Percentiles rank a stretch among this genome's conserved stretches.
These are phyloP conservation scores for Akabosia matsudoensis DNA, from an alignment of 1,140 invertebrate genomes.

Conservation along the genomic window DNA sequence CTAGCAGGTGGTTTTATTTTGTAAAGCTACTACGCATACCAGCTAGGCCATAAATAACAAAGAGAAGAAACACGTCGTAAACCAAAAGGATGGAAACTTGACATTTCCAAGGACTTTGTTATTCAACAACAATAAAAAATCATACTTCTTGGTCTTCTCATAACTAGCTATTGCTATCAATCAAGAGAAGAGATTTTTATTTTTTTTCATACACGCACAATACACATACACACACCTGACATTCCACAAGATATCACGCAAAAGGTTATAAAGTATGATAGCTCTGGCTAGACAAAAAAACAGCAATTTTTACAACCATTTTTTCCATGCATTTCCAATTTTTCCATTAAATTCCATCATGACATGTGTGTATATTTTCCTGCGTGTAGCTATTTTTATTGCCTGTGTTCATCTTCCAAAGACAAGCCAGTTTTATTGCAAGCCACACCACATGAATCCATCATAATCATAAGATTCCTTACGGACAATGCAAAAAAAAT, in stretches of 20 bases:
- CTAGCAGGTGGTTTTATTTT: no score
- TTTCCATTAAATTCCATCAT: not conserved
- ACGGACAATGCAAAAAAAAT: not conserved
- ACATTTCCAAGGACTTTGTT: not conserved
- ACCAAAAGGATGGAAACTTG: not conserved
- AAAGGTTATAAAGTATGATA: no score
- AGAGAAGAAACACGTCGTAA: not conserved
- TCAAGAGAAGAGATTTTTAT: no score
- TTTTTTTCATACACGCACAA: not conserved
- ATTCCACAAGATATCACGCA: not conserved
- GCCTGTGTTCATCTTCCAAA: not conserved
- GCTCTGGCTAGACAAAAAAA: not conserved
- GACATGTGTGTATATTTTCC: not conserved
- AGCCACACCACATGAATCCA: not conserved
- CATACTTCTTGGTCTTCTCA: no score
- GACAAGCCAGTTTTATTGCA: not conserved
- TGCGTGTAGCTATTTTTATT: not conserved
- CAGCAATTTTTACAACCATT: not conserved
- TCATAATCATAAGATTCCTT: not conserved
- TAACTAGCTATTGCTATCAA: not conserved
- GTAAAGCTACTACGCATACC: no score
- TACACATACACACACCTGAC: not conserved
- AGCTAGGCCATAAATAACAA: no score
- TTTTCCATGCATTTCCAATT: not conserved
- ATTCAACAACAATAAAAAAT: no score